Base-by-base conservation (phyloP, 1,140 invertebrate species). In the Sycophaga agraensis region DNA sequence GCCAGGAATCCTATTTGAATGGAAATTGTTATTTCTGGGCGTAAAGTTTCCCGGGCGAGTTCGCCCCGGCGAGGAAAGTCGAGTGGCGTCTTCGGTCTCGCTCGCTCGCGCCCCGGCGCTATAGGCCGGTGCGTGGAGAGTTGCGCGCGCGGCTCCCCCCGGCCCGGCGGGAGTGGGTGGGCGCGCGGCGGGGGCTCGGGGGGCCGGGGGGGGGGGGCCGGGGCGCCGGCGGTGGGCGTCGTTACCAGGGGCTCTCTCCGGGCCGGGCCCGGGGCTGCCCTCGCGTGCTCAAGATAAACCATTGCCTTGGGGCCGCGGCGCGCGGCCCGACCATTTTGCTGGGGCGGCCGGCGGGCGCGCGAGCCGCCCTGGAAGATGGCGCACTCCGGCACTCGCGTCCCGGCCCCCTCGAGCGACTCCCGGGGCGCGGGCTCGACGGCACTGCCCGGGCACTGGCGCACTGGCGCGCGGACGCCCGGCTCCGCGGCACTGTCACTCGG, bases 201-300 rank as follows among this genome's bases (percentile, higher is more conserved):
- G 12, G 48, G 65, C 66, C 5, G 28, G 28, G 4, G 28, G 28
- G 11, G 28, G 28, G 28, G 28, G 28, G 11, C 5, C 28, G 28
- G 5, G 28, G 28, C 5, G 28, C n/a, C n/a, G n/a, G n/a, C n/a
- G n/a, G n/a, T n/a, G 71, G 74, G 74, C 74, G 75, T 70, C 71
- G 74, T 76, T 74, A 67, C 72, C 72, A 73, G 70, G 74, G 67
- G 67, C 21, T 42, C 28, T 43, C 61, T 50, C 57, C 31, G 31
- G n/a, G 43, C 14, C 31, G 19, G 67, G 69, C 69, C 70, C 11
- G 42, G 19, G 68, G 69, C 69, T 71, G 70, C 71, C 72, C 72
- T 76, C 78, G 73, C 76, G 67, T 79, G 76, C 78, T 77, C 75
- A 75, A 78, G 76, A 78, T 79, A 78, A 79, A 79, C 75, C 76